Evolutionary conservation across 2,113 vertebrate species (phyloP).

Genomic region (Eolophus roseicapilla): DNA sequence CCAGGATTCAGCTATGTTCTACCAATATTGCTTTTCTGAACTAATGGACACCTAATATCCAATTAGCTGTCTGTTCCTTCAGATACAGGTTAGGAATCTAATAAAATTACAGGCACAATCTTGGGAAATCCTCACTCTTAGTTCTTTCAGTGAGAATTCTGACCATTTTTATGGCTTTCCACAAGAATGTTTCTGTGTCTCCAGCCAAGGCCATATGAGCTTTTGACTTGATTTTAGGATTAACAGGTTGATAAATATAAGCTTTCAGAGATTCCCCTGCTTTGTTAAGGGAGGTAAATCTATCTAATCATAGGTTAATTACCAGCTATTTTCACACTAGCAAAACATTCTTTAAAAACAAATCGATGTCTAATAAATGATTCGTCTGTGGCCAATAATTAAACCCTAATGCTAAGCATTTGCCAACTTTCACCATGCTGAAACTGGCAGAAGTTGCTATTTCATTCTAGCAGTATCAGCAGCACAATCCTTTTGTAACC

Average conservation of each 20-base stretch:
- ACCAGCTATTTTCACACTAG: constrained; percentile 44
- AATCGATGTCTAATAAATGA: constrained; percentile 58
- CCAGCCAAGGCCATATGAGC: not conserved
- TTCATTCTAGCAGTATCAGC: not conserved
- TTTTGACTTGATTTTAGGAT: not conserved
- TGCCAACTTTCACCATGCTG: not conserved
- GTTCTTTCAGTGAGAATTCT: not conserved
- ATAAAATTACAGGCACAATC: not conserved
- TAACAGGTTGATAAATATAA: not conserved
- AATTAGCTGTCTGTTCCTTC: not conserved
- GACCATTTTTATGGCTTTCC: not conserved
- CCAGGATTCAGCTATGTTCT: not conserved
- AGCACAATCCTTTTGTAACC: not conserved
- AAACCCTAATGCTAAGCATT: not conserved
- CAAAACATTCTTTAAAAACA: constrained; percentile 48
- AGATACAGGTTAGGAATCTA: not conserved
- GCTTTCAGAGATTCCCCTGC: not conserved
- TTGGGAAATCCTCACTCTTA: not conserved
- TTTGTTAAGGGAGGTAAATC: constrained; percentile 27
- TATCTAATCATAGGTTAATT: constrained; percentile 50
- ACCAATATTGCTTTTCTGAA: not conserved
- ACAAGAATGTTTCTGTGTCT: not conserved
- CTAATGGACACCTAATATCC: not conserved
- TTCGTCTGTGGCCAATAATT: constrained; percentile 51
- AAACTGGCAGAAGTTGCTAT: not conserved